Evolutionary conservation across 2,113 vertebrate species (phyloP).

Genomic region (Clupea harengus): DNA sequence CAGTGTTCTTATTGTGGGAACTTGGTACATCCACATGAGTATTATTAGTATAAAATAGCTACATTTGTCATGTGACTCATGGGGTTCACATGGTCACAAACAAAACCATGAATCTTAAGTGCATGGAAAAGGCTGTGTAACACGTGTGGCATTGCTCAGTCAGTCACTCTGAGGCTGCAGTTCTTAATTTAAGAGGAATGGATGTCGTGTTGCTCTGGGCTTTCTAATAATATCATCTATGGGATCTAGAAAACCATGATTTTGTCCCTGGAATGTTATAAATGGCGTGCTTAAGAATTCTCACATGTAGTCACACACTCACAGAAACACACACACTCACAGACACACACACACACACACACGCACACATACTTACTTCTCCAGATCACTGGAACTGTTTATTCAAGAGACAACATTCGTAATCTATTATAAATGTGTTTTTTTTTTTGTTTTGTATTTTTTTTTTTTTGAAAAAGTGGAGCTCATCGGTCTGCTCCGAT

Average conservation of each 20-base stretch:
- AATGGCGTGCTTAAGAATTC: constrained; percentile 13
- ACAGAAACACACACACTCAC: not conserved
- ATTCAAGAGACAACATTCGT: not conserved
- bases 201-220: constrained; percentile 24
- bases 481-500: not conserved
- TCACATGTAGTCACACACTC: not conserved
- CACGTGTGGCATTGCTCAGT: not conserved
- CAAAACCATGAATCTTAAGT: constrained; percentile 2
- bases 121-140: not conserved
- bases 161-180: not conserved
- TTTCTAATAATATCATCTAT: constrained; percentile 33
- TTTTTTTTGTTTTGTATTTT: too few relatives aligned
- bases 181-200: constrained; percentile 20
- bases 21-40: too few relatives aligned
- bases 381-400: not conserved
- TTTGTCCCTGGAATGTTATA: constrained; percentile 33
- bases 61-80: not conserved
- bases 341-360: not conserved
- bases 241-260: constrained; percentile 37
- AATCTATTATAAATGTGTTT: not conserved
- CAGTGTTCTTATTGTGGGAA: too few relatives aligned
- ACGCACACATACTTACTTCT: not conserved
- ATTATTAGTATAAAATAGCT: not conserved
- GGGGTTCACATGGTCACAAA: not conserved
- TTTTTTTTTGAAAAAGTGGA: not conserved